Percentiles rank a stretch among this genome's conserved stretches.
phyloP scores from a whole-genome alignment of 2,797 vertebrate species.

The Melanotaenia trifasciata region DNA sequence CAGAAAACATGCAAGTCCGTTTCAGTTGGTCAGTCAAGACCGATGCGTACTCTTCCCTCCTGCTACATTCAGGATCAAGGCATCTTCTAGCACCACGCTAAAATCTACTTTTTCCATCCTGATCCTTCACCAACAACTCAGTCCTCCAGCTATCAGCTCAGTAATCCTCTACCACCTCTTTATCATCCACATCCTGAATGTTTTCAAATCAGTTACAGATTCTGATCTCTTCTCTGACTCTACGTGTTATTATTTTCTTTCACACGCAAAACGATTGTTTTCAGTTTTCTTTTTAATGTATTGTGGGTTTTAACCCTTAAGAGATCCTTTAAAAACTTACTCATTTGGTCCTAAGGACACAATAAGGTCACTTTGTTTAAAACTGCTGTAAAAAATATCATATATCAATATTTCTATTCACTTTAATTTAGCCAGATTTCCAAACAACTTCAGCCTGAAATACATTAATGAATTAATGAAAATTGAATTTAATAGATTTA shows the following conservation, averaged over 20 bases:
- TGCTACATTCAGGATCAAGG: neutral
- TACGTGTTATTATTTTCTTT: too few species aligned
- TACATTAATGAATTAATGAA: too few species aligned
- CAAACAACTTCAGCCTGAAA: too few species aligned
- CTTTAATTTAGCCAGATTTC: too few species aligned
- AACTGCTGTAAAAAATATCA: too few species aligned
- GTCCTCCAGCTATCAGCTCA: neutral
- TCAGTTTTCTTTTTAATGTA: neutral
- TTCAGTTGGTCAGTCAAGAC: neutral
- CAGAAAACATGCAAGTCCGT: slow-evolving; percentile 31
- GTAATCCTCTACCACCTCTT: neutral
- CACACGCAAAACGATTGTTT: neutral
- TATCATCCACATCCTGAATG: neutral
- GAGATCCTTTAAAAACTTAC: too few species aligned
- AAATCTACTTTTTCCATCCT: neutral
- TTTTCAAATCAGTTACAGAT: neutral
- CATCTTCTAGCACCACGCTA: neutral
- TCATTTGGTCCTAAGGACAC: too few species aligned
- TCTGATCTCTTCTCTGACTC: neutral
- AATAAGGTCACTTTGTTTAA: too few species aligned
- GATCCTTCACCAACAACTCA: neutral
- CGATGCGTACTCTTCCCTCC: too few species aligned
- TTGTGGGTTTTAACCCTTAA: too few species aligned
- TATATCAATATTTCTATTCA: too few species aligned
- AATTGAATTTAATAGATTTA: too few species aligned